Base-by-base conservation (phyloP, 2,113 vertebrate species). In the Thamnaconus septentrionalis region DNA sequence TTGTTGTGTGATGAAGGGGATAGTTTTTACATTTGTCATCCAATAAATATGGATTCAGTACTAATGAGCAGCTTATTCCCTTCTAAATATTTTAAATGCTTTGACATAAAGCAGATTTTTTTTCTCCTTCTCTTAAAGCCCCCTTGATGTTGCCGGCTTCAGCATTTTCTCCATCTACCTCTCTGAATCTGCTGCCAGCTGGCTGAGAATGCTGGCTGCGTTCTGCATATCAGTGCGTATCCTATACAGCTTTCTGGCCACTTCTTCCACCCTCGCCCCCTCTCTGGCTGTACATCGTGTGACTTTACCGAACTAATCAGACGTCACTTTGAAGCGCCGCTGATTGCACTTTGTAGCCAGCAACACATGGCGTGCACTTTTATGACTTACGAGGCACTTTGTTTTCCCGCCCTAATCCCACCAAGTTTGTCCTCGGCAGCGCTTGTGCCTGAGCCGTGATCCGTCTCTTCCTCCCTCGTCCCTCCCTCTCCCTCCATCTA, bases 261-360 rank as follows among this genome's bases (percentile, higher is more conserved):
- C 59, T 31, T 31, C 18, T 31, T 31, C 18, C 18, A 2, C 69
- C 84, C 8, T 10, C 8, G 47, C 39, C 84, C 18, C 18, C 18
- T 31, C 18, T 31, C 85, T 83, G 49, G 69, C 69, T 44, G 80
- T 82, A 81, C 91, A 81, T 91, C 87, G 89, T 83, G 87, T 89
- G 81, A 89, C 90, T 93, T 89, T 79, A 80, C 91, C 91, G 91
- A 79, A 90, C 79, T 86, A 86, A 89, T 90, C 93, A 93, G 85
- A 93, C 92, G 89, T 91, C 85, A 31, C 90, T 94, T 93, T 94
- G 91, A 95, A 93, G 91, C 88, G 83, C 80, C 31, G 87, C 86
- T 87, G 80, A 90, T 93, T 86, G 91, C 89, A 92, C 90, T 94
- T 88, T 93, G 89, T 90, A 92, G 89, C 85, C 82, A 78, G 88